Conservation (phyloP, 2,888 invertebrate species). For the Polymixis lichenea region DNA sequence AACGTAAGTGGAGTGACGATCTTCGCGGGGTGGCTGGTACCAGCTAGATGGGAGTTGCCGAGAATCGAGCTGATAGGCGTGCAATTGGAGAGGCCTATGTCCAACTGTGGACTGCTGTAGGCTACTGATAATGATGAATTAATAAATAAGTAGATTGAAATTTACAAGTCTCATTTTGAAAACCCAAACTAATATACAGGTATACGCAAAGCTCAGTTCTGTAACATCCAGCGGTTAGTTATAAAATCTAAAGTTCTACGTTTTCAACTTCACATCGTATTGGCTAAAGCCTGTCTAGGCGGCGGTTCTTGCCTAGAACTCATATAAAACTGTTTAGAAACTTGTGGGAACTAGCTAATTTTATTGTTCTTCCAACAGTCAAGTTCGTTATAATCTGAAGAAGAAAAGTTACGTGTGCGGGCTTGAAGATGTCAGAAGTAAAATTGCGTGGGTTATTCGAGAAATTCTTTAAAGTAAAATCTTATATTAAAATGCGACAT, state of each 20-base stretch:
- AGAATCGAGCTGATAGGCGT: too few species aligned
- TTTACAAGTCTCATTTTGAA: too few species aligned
- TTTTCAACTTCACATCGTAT: neutral
- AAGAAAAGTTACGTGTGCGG: neutral
- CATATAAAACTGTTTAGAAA: slow-evolving; percentile 40
- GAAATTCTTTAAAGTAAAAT: neutral
- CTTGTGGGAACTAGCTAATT: slow-evolving; percentile 21
- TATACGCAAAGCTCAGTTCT: neutral
- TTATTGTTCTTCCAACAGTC: slow-evolving; percentile 36
- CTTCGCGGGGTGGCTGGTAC: too few species aligned
- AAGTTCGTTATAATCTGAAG: slow-evolving; percentile 4
- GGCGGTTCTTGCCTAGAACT: slow-evolving; percentile 21
- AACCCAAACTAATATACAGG: neutral
- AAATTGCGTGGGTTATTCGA: neutral
- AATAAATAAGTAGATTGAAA: too few species aligned
- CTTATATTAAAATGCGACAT: neutral
- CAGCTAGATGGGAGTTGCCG: too few species aligned
- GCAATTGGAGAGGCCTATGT: too few species aligned
- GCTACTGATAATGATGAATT: too few species aligned
- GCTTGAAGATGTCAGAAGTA: neutral
- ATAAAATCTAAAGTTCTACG: slow-evolving; percentile 19
- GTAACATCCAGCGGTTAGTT: neutral
- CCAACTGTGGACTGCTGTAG: too few species aligned
- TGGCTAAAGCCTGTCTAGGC: slow-evolving; percentile 9
- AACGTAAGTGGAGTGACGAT: too few species aligned